These are phyloP conservation scores for Mechanitis messenoides DNA, from an alignment of 2,888 invertebrate species.

Conservation along the genomic window DNA sequence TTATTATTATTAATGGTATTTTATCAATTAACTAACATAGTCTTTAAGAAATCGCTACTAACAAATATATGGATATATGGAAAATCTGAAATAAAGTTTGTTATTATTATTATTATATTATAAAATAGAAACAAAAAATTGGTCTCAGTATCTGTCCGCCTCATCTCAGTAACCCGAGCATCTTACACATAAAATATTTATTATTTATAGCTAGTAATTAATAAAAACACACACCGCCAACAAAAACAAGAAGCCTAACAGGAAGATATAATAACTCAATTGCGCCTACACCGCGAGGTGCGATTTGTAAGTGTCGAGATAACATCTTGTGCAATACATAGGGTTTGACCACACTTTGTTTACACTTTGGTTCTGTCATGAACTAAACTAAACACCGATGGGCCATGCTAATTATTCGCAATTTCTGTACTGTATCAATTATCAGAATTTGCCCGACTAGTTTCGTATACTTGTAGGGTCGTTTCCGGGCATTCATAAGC, in stretches of 20 bases:
- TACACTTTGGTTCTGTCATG: background rate
- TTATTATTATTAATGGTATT: too few species aligned
- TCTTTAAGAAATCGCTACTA: too few species aligned
- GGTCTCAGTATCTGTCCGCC: constrained; percentile 55
- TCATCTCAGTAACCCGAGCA: constrained; percentile 61
- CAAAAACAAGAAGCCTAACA: constrained; percentile 75
- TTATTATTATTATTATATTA: constrained; percentile 5
- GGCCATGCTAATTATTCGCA: too few species aligned
- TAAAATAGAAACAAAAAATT: constrained; percentile 32
- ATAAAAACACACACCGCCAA: constrained; percentile 73
- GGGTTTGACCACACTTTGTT: constrained; percentile 16
- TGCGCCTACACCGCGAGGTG: constrained; percentile 57
- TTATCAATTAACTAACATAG: too few species aligned
- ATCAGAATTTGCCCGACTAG: too few species aligned
- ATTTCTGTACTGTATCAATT: too few species aligned
- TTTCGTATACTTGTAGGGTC: too few species aligned
- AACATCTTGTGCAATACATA: constrained; percentile 62
- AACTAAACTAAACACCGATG: too few species aligned
- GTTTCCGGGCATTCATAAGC: too few species aligned
- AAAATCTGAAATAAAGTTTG: too few species aligned
- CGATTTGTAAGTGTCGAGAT: constrained; percentile 75
- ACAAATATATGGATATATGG: too few species aligned
- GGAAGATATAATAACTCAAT: constrained; percentile 77
- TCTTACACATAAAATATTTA: constrained; percentile 75
- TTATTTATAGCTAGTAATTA: constrained; percentile 75